Base-by-base conservation (phyloP, 2,797 vertebrate genomes). In the Microhierax caerulescens region DNA sequence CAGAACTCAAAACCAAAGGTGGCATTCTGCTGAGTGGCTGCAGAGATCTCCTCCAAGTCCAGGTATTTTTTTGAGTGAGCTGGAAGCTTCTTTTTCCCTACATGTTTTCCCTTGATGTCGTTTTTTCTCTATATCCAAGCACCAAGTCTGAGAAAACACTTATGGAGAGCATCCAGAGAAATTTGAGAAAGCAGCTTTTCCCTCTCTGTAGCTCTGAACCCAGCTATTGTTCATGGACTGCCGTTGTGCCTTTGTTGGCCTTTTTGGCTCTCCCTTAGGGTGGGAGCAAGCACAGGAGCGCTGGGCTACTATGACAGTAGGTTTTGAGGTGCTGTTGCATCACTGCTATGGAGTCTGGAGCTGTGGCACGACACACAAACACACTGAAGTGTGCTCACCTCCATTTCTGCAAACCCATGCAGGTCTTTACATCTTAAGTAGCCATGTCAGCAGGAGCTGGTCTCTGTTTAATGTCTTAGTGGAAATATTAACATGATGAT, bases 381-480 rank as follows among this genome's bases (percentile, higher is more conserved):
- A 36, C 0, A 1, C 4, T 1, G 0, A 45, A 63, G 41, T 18
- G 20, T 45, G 34, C 41, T 72, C 25, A 18, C 10, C 28, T 86
- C 34, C 17, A 5, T 60, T 85, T 75, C 68, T 84, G 41, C 25
- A 87, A 79, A 83, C 22, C 22, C 17, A 8, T 21, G 30, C 27
- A 80, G 41, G 47, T n/a, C 24, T 75, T 76, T 51, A 25, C 47
- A 23, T 79, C 36, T 50, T 60, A 79, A 74, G 23, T 41, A 64
- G 27, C 34, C 9, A 8, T 21, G 21, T n/a, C 47, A 87, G 41
- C 17, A 30, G 30, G n/a, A 67, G n/a, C 25, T 74, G 28, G 11
- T 86, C 32, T 34, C 25, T 76, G 17, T 87, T 65, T 34, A 37
- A 1, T 51, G 16, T 61, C 17, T n/a, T 76, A 61, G 47, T 47